Base-by-base conservation (phyloP, 2,797 vertebrate species). In the Semaprochilodus insignis region DNA sequence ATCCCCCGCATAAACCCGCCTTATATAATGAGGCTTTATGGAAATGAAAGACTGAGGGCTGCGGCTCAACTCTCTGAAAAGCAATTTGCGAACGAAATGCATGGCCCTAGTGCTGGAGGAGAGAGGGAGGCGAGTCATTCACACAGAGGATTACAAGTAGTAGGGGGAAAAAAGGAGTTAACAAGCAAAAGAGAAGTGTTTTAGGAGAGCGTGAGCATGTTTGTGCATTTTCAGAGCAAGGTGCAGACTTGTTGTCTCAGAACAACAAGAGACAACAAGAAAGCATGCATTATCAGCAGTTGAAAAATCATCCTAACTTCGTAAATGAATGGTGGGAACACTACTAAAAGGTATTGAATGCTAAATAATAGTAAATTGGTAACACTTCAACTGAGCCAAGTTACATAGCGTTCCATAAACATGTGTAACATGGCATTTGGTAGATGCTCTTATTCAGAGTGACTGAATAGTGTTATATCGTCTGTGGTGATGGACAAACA, bases 31-130 rank as follows among this genome's bases (percentile, higher is more conserved):
- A 85, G 62, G 60, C 36, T 80, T 82, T 83, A 85, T 85, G 85
- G 84, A 86, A 88, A 85, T 86, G 66, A 85, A 82, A 76, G 63
- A 59, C 63, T 48, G 62, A 69, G 60, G 23, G 77, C 54, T n/a
- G 25, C 0, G 21, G 74, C 67, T 78, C 71, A 66, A 74, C 65
- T 77, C 25, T 57, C 27, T n/a, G 27, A 83, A 81, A 86, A 77
- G 48, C 83, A 25, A 70, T 82, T 77, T 80, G 74, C 5, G 31
- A 7, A 66, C 34, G 74, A 52, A 31, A 63, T 19, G 16, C 25
- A 51, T 54, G 59, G 67, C 63, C 75, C 21, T 19, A 31, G 31
- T 44, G 11, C 19, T 16, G 6, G 74, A 19, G 54, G 69, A 23
- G 31, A 63, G 54, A 15, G 25, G 6, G 36, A n/a, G 48, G 52